These are phyloP conservation scores for Alethe castanea DNA, from an alignment of 2,113 vertebrate species.

Conservation along the genomic window DNA sequence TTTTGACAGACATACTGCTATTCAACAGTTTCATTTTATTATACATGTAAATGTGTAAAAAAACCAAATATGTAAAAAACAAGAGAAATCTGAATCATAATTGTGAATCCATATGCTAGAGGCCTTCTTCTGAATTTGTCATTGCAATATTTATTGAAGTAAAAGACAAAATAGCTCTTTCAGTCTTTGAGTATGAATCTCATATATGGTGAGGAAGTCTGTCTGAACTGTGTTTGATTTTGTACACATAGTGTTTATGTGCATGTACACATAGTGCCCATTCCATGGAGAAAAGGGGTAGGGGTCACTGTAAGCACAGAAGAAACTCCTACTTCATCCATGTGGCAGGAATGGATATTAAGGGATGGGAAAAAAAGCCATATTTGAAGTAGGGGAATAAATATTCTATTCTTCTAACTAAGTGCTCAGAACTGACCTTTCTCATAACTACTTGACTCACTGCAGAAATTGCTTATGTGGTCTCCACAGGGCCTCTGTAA, in stretches of 20 bases:
- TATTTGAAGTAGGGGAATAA: background rate
- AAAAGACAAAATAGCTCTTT: background rate
- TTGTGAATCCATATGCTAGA: background rate
- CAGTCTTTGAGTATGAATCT: background rate
- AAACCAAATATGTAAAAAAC: background rate
- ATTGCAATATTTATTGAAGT: background rate
- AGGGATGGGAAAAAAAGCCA: fast-evolving
- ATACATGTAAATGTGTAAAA: background rate
- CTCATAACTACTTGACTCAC: background rate
- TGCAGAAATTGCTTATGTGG: background rate
- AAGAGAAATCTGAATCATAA: background rate
- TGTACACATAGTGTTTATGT: background rate
- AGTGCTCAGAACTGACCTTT: background rate
- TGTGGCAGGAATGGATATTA: background rate
- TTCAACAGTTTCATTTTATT: background rate
- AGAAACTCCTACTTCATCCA: background rate
- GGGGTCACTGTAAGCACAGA: background rate
- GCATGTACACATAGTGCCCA: background rate
- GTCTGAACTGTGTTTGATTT: background rate
- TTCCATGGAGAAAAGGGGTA: background rate
- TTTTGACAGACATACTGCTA: fast-evolving
- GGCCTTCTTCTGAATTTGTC: background rate
- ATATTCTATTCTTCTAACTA: background rate
- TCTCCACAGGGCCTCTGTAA: background rate
- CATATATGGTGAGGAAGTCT: background rate